These are phyloP conservation scores for Danio albolineatus DNA, from an alignment of 2,797 vertebrate species.

Conservation along the genomic window DNA sequence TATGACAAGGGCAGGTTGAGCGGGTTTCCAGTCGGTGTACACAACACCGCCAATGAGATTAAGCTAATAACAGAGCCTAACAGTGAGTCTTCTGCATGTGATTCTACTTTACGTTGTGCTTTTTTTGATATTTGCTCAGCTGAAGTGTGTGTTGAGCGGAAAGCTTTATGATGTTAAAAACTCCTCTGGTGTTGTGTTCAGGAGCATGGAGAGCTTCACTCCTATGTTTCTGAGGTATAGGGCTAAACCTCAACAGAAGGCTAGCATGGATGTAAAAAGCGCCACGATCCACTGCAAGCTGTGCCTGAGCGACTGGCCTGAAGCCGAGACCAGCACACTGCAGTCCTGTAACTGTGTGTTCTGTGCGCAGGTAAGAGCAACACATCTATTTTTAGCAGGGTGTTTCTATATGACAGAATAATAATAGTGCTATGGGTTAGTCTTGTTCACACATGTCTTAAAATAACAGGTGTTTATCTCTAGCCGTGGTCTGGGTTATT, in stretches of 20 bases:
- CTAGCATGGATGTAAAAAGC: conserved; percentile 29
- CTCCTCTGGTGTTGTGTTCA: conserved; percentile 63
- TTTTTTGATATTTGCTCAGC: neutral
- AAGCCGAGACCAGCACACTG: conserved; percentile 83
- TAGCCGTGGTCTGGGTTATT: conserved; percentile 44
- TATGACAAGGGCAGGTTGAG: conserved; percentile 10
- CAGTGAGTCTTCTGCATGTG: neutral
- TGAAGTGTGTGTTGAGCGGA: neutral
- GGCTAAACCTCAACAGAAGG: conserved; percentile 67
- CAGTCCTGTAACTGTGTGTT: conserved; percentile 89
- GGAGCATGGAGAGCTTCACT: conserved; percentile 71
- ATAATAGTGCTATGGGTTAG: neutral
- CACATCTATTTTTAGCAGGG: neutral
- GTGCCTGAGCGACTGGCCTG: conserved; percentile 87
- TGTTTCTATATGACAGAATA: neutral
- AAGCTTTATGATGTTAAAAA: conserved; percentile 16
- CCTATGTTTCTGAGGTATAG: conserved; percentile 63
- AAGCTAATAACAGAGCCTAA: neutral
- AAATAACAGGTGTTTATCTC: conserved; percentile 63
- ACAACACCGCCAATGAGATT: conserved; percentile 23
- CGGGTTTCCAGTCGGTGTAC: conserved; percentile 14
- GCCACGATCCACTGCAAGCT: conserved; percentile 85
- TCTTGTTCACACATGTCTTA: neutral
- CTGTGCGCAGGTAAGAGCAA: conserved; percentile 83
- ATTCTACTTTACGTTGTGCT: neutral